phyloP scores from a whole-genome alignment of 1,140 invertebrate genomes.

The Drosophila orena region DNA sequence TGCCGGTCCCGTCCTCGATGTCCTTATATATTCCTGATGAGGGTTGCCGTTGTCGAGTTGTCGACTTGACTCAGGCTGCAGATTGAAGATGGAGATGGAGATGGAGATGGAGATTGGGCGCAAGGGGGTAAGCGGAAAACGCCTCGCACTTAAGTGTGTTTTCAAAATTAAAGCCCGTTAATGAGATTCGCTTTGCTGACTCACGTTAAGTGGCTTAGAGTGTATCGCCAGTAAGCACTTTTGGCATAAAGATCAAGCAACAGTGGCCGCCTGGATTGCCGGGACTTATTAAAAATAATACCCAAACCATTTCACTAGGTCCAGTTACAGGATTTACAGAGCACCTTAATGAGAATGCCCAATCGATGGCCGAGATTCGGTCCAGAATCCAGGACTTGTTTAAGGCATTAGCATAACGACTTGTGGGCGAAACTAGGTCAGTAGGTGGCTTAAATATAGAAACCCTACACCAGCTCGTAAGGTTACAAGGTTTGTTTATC shows the following conservation, averaged over 20 bases:
- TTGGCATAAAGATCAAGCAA: constrained; percentile 49
- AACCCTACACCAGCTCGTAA: background rate
- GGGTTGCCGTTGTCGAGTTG: constrained; percentile 50
- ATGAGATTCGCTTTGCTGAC: constrained; percentile 82
- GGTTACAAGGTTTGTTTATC: background rate
- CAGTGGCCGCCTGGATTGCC: constrained; percentile 29
- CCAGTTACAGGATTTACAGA: background rate
- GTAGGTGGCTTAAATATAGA: background rate
- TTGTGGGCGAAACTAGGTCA: constrained; percentile 8
- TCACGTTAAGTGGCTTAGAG: constrained; percentile 81
- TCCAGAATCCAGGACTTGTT: background rate
- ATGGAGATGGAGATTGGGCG: background rate
- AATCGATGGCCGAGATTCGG: constrained; percentile 6
- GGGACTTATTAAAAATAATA: constrained; percentile 76
- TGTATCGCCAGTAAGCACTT: constrained; percentile 79
- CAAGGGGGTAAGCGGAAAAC: constrained; percentile 1
- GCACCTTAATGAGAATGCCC: background rate
- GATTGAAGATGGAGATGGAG: constrained; percentile 8
- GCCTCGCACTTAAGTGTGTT: constrained; percentile 76
- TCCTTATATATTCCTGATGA: constrained; percentile 45
- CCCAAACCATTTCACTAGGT: constrained; percentile 54
- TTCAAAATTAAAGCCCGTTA: constrained; percentile 82
- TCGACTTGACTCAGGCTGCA: constrained; percentile 31
- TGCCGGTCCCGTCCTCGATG: constrained; percentile 1
- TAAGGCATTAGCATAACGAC: constrained; percentile 2